A percentile compares a stretch with the other conserved stretches of the same genome.
Conservation (phyloP, 30 jellyfish, hydroid and myxozoan species). For the Hydra vulgaris region DNA sequence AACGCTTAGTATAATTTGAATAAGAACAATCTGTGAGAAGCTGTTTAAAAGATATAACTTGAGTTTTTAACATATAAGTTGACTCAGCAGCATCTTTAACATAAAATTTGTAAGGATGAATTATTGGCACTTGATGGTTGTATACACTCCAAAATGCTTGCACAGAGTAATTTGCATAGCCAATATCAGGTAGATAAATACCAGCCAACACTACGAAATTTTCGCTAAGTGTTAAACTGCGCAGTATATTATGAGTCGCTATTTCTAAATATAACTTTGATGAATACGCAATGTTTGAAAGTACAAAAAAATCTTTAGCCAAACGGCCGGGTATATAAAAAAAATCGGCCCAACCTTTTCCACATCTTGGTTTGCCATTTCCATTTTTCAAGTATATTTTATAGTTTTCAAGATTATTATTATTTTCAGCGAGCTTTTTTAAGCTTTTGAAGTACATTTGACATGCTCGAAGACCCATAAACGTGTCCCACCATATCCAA, state of each 20-base stretch:
- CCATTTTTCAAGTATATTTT: constrained; percentile 53
- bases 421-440: constrained; percentile 21
- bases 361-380: constrained; percentile 84
- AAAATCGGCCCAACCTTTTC: constrained; percentile 96
- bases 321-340: constrained; percentile 73
- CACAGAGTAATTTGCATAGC: constrained; percentile 38
- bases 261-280: constrained; percentile 56
- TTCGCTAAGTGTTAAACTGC: constrained; percentile 33
- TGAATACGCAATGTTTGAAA: constrained; percentile 31
- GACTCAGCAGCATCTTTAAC: constrained; percentile 21
- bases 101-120: constrained; percentile 78
- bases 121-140: constrained; percentile 51
- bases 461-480: constrained; percentile 74
- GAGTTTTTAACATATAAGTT: neutral
- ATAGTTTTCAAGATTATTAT: neutral
- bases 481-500: constrained; percentile 90
- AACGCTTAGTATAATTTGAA: neutral
- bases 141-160: constrained; percentile 61
- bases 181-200: constrained; percentile 67
- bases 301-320: constrained; percentile 21
- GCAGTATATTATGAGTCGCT: constrained; percentile 53
- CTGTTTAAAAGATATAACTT: constrained; percentile 23
- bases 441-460: constrained; percentile 31
- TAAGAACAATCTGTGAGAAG: constrained; percentile 8
- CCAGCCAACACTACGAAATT: constrained; percentile 59